Conservation (phyloP, 1,140 invertebrate genomes). For the Ostrea edulis region DNA sequence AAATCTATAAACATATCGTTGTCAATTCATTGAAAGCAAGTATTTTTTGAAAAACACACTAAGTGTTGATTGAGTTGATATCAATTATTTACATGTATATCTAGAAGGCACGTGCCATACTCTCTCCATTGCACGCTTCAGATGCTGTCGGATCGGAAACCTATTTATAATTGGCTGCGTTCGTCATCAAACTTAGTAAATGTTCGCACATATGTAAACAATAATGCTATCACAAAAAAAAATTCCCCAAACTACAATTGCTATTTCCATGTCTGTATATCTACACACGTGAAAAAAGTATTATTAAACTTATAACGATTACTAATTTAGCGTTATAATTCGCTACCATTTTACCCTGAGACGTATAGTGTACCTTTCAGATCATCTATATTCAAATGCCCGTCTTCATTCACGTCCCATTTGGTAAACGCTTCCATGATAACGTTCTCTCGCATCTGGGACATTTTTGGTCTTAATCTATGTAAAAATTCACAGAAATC, state of each 20-base stretch:
- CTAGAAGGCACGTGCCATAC: too few relatives aligned
- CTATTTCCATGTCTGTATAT: neutral
- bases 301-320: too few relatives aligned
- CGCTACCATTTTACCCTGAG: neutral
- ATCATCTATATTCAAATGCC: slow-evolving; percentile 90
- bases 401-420: slow-evolving; percentile 89
- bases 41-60: too few relatives aligned
- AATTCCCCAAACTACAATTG: neutral
- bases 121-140: too few relatives aligned
- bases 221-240: neutral
- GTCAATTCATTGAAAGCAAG: too few relatives aligned
- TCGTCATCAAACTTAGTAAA: too few relatives aligned
- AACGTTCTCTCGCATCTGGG: slow-evolving; percentile 85
- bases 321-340: neutral
- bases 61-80: too few relatives aligned
- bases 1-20: too few relatives aligned
- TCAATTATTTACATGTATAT: too few relatives aligned
- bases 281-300: too few relatives aligned
- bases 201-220: neutral
- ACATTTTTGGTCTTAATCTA: slow-evolving; percentile 86
- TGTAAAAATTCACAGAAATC: slow-evolving; percentile 68
- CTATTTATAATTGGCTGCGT: too few relatives aligned
- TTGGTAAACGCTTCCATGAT: slow-evolving; percentile 92
- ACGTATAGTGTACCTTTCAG: slow-evolving; percentile 82
- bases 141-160: too few relatives aligned